These are phyloP conservation scores for Podarcis siculus DNA, from an alignment of 2,797 vertebrate species.

Conservation along the genomic window DNA sequence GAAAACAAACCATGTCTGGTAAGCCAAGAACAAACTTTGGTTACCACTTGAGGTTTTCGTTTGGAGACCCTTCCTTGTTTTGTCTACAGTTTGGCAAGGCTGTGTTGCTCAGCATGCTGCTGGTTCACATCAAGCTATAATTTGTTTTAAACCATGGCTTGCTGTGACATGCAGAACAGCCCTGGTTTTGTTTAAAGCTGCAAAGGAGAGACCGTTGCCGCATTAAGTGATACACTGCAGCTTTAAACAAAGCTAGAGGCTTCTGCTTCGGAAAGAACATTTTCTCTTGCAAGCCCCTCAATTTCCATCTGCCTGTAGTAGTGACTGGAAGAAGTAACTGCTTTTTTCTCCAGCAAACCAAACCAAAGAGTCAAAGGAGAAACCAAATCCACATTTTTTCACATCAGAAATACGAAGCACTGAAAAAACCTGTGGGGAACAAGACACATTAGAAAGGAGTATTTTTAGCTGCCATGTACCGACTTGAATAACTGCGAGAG, in stretches of 20 bases:
- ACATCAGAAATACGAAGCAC: not conserved
- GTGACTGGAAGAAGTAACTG: not conserved
- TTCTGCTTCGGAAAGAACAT: not conserved
- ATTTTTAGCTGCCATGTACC: not conserved
- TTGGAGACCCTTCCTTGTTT: too few species aligned
- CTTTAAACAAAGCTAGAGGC: not conserved
- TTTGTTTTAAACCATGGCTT: too few species aligned
- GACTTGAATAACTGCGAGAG: not conserved
- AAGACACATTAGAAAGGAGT: not conserved
- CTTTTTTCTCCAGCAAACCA: not conserved
- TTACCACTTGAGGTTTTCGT: too few species aligned
- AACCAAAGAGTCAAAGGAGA: not conserved
- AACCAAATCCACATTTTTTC: not conserved
- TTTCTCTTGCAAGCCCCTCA: not conserved
- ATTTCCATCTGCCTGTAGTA: not conserved
- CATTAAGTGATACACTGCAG: not conserved
- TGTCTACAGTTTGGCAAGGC: too few species aligned
- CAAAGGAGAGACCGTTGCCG: not conserved
- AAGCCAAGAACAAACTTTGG: too few species aligned
- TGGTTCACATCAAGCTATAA: too few species aligned
- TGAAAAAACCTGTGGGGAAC: not conserved
- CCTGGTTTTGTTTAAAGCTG: not conserved
- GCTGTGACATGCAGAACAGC: not conserved
- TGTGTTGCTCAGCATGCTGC: too few species aligned
- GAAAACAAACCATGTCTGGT: too few species aligned